Base-by-base conservation (phyloP, 92 coral and sea anemone genomes). In the Porites divaricata region DNA sequence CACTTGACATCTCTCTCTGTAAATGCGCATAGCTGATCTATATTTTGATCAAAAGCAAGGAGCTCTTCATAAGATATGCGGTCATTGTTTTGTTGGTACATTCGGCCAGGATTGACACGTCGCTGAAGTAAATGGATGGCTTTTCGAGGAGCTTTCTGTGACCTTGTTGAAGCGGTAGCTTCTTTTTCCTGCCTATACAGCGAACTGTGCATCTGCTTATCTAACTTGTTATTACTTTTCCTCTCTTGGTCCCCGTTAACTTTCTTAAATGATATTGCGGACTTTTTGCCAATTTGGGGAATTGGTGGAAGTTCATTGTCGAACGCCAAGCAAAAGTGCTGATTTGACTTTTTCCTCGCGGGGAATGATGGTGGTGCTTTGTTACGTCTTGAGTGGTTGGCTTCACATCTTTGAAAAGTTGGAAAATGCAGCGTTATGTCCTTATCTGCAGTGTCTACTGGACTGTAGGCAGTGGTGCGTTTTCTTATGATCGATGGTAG, bases 41-140 rank as follows among this genome's bases (percentile, higher is more conserved):
- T 62, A 23, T 63, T 82, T 62, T 82, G 71, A 13, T 82, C 72
- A 71, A 82, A 72, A 10, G 48, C 23, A 17, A 82, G 79, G 49
- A 62, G 28, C 25, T 72, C 86, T 24, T 56, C 77, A 15, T 80
- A 51, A 11, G 76, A 26, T 35, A 80, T 54, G 54, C 70, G 66
- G 35, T 57, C 58, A 69, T 70, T 17, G 45, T 35, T 49, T n/a
- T 11, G 57, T 81, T 61, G 86, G n/a, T 81, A 81, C 23, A 23
- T 11, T 21, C 26, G 17, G 16, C 28, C 67, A 16, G 78, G 70
- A 7, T 62, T 81, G 11, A 81, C 12, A 6, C 70, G 59, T 50
- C 86, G 71, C 49, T 71, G 78, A 8, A 72, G 45, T 50, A 58
- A 70, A 48, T 35, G 77, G 48, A 81, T 26, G 48, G 76, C 62